Evolutionary conservation across 2,888 invertebrate genomes (phyloP).

Genomic region (Caenorhabditis sp.): DNA sequence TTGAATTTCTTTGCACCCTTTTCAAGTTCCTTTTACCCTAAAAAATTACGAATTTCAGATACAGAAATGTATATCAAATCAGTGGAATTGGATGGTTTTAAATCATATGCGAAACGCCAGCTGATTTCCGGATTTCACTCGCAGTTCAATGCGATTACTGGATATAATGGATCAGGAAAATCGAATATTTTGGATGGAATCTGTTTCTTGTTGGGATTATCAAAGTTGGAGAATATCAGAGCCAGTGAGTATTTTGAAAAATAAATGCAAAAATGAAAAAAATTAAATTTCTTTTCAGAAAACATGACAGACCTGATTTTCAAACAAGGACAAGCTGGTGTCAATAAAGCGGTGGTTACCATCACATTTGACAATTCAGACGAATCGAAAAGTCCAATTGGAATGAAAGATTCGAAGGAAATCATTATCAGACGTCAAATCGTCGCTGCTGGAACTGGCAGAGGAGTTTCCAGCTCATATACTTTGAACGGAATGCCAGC

Average conservation of each 20-base stretch:
- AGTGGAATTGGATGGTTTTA: constrained; percentile 93
- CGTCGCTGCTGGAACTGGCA: constrained; percentile 48
- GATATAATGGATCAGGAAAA: constrained; percentile 60
- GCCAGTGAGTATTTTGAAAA: constrained; percentile 35
- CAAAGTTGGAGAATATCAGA: constrained; percentile 78
- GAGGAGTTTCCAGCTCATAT: constrained; percentile 78
- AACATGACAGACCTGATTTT: constrained; percentile 94
- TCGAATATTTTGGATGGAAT: constrained; percentile 87
- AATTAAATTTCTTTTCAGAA: constrained; percentile 75
- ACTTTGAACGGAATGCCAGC: constrained; percentile 90
- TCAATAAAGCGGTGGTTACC: constrained; percentile 92
- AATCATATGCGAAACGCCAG: constrained; percentile 92
- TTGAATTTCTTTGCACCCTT: neutral
- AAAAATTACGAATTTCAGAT: neutral
- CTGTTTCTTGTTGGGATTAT: constrained; percentile 95
- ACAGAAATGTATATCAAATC: constrained; percentile 86
- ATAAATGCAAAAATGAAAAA: neutral
- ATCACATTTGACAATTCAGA: constrained; percentile 89
- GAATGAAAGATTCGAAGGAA: constrained; percentile 88
- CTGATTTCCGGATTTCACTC: constrained; percentile 91
- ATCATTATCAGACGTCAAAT: constrained; percentile 77
- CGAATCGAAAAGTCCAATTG: constrained; percentile 83
- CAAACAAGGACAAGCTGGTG: constrained; percentile 93
- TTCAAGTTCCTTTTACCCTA: neutral
- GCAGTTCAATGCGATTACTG: constrained; percentile 96